These are phyloP conservation scores for Sebastes trivittatus DNA, from an alignment of 2,797 vertebrate species.

Conservation along the genomic window DNA sequence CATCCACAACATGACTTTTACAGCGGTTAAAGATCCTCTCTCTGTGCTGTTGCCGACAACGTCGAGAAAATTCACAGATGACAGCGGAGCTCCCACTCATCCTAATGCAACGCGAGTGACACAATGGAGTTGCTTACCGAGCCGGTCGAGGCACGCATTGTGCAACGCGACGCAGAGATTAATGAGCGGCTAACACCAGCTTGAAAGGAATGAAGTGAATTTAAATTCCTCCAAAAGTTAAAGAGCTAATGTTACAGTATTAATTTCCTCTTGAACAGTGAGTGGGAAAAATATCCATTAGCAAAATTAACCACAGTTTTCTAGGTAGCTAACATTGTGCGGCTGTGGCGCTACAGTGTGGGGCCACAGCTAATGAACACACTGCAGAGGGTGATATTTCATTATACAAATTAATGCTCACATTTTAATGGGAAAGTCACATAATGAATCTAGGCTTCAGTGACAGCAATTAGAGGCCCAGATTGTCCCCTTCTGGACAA, in stretches of 20 bases:
- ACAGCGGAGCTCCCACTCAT: constrained; percentile 63
- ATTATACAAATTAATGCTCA: constrained; percentile 99
- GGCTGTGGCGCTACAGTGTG: constrained; percentile 92
- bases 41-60: constrained; percentile 62
- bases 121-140: constrained; percentile 85
- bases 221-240: constrained; percentile 99
- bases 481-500: constrained; percentile 99
- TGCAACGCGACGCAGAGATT: constrained; percentile 84
- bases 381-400: constrained; percentile 99
- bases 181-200: constrained; percentile 95
- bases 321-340: constrained; percentile 99
- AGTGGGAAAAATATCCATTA: constrained; percentile 99
- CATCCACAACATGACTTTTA: constrained; percentile 75
- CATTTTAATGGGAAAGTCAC: constrained; percentile 99
- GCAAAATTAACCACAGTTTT: constrained; percentile 99
- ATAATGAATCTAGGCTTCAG: constrained; percentile 99
- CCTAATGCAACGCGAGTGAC: constrained; percentile 78
- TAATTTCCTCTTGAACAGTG: constrained; percentile 99
- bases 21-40: constrained; percentile 73
- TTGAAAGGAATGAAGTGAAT: constrained; percentile 98
- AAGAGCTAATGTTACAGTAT: constrained; percentile 99
- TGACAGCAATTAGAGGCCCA: constrained; percentile 99
- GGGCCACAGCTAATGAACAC: constrained; percentile 99
- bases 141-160: constrained; percentile 73
- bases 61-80: constrained; percentile 70